phyloP scores from a whole-genome alignment of 2,888 invertebrate genomes.

The Apodemia duryi region DNA sequence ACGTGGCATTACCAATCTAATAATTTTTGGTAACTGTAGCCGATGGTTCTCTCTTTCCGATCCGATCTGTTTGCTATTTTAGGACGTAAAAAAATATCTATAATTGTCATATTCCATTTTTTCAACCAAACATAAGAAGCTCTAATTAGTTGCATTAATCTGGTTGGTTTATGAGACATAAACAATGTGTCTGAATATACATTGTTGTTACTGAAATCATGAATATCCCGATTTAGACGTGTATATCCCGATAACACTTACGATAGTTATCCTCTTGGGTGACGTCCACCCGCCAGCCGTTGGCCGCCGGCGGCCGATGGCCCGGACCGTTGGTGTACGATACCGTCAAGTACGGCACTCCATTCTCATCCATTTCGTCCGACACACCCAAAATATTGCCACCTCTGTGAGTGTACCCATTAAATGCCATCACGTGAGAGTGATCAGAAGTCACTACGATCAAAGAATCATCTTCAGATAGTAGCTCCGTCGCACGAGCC shows the following conservation, averaged over 20 bases:
- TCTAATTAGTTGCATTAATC: no score
- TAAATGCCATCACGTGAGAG: constrained; percentile 81
- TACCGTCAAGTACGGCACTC: constrained; percentile 71
- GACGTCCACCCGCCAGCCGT: constrained; percentile 56
- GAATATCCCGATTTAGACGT: no score
- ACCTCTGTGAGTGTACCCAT: constrained; percentile 80
- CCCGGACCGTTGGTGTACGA: constrained; percentile 80
- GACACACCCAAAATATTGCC: constrained; percentile 40
- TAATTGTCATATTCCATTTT: no score
- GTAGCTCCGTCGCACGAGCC: constrained; percentile 45
- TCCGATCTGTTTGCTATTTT: no score
- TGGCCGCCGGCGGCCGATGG: constrained; percentile 43
- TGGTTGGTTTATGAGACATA: no score
- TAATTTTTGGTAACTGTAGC: no score
- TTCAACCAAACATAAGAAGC: no score
- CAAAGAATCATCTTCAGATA: constrained; percentile 80
- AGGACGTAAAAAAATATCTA: no score
- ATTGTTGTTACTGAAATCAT: no score
- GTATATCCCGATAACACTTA: constrained; percentile 26
- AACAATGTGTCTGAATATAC: no score
- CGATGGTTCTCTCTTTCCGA: no score
- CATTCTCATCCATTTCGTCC: constrained; percentile 54
- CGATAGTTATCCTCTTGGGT: constrained; percentile 32
- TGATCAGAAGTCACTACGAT: constrained; percentile 87
- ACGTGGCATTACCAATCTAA: no score